Percentiles rank a stretch among this genome's conserved stretches.
phyloP scores from a whole-genome alignment of 2,113 vertebrate species.

The Leucopsar rothschildi region DNA sequence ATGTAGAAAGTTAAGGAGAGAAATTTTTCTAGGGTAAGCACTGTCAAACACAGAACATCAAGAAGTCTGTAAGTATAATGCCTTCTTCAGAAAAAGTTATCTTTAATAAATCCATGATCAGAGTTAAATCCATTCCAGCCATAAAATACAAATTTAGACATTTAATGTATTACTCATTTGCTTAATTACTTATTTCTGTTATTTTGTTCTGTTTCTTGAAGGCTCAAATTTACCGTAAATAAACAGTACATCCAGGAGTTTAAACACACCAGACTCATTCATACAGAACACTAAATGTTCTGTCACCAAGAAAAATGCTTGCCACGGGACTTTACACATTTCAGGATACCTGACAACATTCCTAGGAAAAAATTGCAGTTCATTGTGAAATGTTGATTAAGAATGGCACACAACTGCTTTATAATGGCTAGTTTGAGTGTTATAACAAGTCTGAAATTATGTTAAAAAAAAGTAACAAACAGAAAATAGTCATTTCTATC shows the following conservation, averaged over 20 bases:
- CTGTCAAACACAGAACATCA: background rate
- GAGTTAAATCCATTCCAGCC: background rate
- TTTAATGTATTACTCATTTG: background rate
- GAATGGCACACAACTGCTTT: background rate
- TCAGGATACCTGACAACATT: background rate
- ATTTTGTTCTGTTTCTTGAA: background rate
- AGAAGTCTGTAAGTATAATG: background rate
- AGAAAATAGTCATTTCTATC: background rate
- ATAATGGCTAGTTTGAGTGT: background rate
- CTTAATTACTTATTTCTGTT: background rate
- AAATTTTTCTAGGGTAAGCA: background rate
- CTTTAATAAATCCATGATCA: background rate
- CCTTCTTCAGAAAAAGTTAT: background rate
- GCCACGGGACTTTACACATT: background rate
- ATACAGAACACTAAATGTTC: background rate
- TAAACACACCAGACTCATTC: background rate
- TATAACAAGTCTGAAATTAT: background rate
- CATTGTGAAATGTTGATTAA: background rate
- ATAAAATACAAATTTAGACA: background rate
- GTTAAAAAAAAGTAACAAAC: background rate
- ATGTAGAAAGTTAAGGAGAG: background rate
- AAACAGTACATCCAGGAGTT: background rate
- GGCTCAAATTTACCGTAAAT: background rate
- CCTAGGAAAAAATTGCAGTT: background rate
- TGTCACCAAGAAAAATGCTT: background rate